Evolutionary conservation across 2,113 vertebrate genomes (phyloP).

Genomic region (Amazona vittata): DNA sequence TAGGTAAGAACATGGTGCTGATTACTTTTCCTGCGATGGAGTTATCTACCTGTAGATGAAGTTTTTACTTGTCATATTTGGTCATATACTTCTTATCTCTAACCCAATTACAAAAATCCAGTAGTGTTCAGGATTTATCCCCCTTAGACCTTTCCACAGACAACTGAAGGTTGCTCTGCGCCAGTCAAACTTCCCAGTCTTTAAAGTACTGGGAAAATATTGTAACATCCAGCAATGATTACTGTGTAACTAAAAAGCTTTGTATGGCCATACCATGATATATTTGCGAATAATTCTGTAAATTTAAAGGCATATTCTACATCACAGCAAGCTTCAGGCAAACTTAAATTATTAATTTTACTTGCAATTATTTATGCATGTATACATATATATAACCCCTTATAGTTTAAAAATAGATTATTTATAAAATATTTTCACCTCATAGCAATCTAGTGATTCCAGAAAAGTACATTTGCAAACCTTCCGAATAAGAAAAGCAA

Average conservation of each 20-base stretch:
- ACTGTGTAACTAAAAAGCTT: background rate
- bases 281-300: background rate
- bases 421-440: constrained; percentile 50
- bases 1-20: background rate
- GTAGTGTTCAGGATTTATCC: background rate
- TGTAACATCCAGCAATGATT: background rate
- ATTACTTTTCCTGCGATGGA: background rate
- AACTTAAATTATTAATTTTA: constrained; percentile 62
- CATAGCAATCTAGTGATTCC: constrained; percentile 59
- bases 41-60: background rate
- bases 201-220: background rate
- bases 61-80: background rate
- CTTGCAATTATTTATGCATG: background rate
- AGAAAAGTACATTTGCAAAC: constrained; percentile 52
- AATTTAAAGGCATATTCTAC: constrained; percentile 6
- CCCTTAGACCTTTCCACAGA: background rate
- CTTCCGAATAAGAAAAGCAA: constrained; percentile 62
- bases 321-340: background rate
- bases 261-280: background rate
- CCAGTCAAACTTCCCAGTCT: background rate
- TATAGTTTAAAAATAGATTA: constrained; percentile 45
- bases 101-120: background rate
- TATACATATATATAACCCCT: background rate
- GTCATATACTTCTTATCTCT: background rate
- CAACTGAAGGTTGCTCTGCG: background rate